Percentiles rank a stretch among this genome's conserved stretches.
These are phyloP conservation scores for Callyntrura sp. DNA, from an alignment of 2,888 invertebrate species.

Conservation along the genomic window DNA sequence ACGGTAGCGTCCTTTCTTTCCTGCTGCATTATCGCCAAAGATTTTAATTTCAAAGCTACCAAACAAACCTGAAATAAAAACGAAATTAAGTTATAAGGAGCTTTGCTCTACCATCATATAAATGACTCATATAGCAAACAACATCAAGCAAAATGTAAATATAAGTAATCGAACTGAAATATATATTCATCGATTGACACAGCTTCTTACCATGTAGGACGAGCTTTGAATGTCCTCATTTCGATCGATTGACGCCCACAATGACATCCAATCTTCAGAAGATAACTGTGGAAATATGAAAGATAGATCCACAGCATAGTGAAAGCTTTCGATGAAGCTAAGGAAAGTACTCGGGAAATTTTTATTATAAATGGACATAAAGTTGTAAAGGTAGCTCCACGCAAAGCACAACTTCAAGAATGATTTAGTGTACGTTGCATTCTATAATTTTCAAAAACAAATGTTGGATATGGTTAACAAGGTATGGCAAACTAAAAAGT, in stretches of 20 bases:
- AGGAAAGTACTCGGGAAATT: conserved; percentile 47
- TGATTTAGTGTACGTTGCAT: conserved; percentile 56
- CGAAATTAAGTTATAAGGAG: background rate
- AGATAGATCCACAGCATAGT: conserved; percentile 59
- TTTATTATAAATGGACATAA: conserved; percentile 77
- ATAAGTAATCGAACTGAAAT: background rate
- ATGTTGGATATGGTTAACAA: background rate
- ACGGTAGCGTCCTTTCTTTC: background rate
- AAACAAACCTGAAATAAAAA: conserved; percentile 42
- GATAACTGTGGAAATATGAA: conserved; percentile 51
- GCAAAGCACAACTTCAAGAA: conserved; percentile 79
- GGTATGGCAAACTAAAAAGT: background rate
- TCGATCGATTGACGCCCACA: conserved; percentile 30
- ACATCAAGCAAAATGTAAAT: background rate
- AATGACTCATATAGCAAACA: background rate
- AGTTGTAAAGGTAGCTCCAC: conserved; percentile 81
- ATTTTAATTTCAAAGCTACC: conserved; percentile 81
- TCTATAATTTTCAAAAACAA: conserved; percentile 69
- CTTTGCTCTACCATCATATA: no score
- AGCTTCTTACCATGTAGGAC: conserved; percentile 45
- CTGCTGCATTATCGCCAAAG: conserved; percentile 64
- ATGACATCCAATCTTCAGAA: conserved; percentile 35
- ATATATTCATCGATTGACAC: no score
- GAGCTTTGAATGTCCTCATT: conserved; percentile 20
- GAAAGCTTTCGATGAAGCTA: background rate